A percentile compares a stretch with the other conserved stretches of the same genome.
These are phyloP conservation scores for Temnothorax rugatulus DNA, from an alignment of 2,888 invertebrate species.

Conservation along the genomic window DNA sequence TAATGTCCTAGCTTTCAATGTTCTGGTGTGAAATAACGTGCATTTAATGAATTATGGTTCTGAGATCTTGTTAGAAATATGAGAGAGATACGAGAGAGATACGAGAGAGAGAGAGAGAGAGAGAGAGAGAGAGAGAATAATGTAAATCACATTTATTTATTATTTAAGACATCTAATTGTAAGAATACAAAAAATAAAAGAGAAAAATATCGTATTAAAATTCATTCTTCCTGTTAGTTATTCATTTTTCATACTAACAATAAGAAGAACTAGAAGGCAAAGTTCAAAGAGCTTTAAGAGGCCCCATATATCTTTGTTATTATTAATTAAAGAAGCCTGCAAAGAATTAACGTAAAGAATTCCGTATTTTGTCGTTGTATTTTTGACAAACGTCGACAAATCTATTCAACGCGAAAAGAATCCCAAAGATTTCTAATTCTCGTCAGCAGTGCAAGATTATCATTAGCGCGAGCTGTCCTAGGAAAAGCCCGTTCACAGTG, in stretches of 20 bases:
- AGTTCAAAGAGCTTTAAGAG: not conserved
- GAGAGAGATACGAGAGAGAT: too few species aligned
- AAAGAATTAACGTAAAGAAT: not conserved
- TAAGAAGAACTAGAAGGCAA: not conserved
- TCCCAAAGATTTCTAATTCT: not conserved
- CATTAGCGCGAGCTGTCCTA: not conserved
- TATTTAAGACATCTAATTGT: not conserved
- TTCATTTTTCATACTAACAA: not conserved
- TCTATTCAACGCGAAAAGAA: not conserved
- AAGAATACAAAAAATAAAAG: not conserved
- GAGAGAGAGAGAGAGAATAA: not conserved
- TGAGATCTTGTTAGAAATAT: not conserved
- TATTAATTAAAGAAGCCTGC: not conserved
- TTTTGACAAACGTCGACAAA: not conserved
- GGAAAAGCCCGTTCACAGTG: slow-evolving; percentile 11
- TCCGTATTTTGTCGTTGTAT: not conserved
- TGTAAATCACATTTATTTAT: not conserved
- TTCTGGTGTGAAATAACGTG: not conserved
- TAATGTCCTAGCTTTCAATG: slow-evolving; percentile 29
- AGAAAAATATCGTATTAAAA: not conserved
- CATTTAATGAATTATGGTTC: not conserved
- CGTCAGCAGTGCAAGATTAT: not conserved
- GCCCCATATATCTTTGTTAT: too few species aligned
- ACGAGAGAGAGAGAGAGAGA: too few species aligned
- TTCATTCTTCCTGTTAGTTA: not conserved